These are phyloP conservation scores for Cryptocephalus primarius DNA, from an alignment of 2,888 invertebrate species.

Conservation along the genomic window DNA sequence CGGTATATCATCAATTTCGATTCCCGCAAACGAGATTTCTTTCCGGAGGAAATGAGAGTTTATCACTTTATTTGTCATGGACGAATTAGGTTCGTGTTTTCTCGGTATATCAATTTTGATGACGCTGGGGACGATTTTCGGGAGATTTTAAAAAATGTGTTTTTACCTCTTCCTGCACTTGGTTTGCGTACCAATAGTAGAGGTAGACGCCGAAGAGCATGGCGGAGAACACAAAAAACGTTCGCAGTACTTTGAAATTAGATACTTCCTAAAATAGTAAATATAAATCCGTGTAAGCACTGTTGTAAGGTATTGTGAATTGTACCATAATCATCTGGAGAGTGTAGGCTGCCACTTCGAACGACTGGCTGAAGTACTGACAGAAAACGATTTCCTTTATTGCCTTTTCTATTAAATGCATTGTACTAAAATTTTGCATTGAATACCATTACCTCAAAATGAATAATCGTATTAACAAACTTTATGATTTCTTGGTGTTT, in stretches of 20 bases:
- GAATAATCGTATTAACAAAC: not conserved
- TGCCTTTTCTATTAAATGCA: not conserved
- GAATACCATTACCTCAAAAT: not conserved
- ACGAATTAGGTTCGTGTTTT: not conserved
- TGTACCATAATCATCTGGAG: not conserved
- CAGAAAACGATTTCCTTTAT: not conserved
- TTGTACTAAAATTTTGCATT: not conserved
- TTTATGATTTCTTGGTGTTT: slow-evolving; percentile 1
- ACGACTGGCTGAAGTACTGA: not conserved
- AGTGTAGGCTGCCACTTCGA: not conserved
- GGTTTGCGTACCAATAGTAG: not conserved
- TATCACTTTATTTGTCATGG: not conserved
- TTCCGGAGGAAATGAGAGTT: not conserved
- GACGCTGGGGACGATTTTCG: no score
- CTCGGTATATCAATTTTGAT: not conserved
- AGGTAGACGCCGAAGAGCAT: not conserved
- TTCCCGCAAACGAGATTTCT: no score
- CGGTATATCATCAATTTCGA: no score
- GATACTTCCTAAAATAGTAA: not conserved
- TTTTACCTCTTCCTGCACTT: not conserved
- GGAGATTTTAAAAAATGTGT: no score
- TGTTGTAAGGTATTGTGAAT: no score
- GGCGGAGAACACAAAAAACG: not conserved
- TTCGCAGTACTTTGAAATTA: not conserved
- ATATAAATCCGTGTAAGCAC: not conserved